Evolutionary conservation across 2,113 vertebrate genomes (phyloP).

Genomic region (Lipophrys pholis): DNA sequence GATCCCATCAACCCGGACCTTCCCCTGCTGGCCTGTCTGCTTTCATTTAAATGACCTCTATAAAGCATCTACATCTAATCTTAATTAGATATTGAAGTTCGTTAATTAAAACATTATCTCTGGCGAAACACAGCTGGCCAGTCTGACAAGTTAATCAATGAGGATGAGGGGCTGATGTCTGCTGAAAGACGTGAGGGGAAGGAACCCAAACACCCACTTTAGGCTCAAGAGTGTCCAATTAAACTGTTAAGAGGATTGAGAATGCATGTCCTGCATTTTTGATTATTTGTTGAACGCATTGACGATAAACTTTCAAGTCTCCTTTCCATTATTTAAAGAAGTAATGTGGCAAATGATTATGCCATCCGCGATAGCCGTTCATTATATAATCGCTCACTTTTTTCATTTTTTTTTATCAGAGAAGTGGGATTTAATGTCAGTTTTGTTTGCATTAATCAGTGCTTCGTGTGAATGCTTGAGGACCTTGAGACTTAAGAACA

Average conservation of each 20-base stretch:
- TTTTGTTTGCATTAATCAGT: not conserved
- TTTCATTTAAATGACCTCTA: slow-evolving; percentile 77
- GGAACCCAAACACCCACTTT: slow-evolving; percentile 53
- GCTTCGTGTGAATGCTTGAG: not conserved
- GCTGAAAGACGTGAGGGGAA: slow-evolving; percentile 39
- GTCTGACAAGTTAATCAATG: slow-evolving; percentile 77
- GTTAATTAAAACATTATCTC: slow-evolving; percentile 84
- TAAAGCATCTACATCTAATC: slow-evolving; percentile 81
- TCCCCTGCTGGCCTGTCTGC: slow-evolving; percentile 48
- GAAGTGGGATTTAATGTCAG: not conserved
- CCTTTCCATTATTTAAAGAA: not conserved
- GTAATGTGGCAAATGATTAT: not conserved
- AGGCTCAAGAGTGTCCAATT: slow-evolving; percentile 51
- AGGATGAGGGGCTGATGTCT: slow-evolving; percentile 70
- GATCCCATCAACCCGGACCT: slow-evolving; percentile 62
- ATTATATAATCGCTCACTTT: not conserved
- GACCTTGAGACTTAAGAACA: not conserved
- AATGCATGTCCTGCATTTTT: slow-evolving; percentile 38
- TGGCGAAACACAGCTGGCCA: slow-evolving; percentile 72
- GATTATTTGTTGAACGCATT: slow-evolving; percentile 8
- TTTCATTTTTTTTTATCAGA: not conserved
- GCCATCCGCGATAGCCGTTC: not conserved
- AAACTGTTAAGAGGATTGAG: slow-evolving; percentile 63
- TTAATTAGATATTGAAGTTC: slow-evolving; percentile 84
- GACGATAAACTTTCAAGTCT: slow-evolving; percentile 37